phyloP scores from a whole-genome alignment of 2,113 vertebrate genomes.

The Cyphomyrus discorhynchus region DNA sequence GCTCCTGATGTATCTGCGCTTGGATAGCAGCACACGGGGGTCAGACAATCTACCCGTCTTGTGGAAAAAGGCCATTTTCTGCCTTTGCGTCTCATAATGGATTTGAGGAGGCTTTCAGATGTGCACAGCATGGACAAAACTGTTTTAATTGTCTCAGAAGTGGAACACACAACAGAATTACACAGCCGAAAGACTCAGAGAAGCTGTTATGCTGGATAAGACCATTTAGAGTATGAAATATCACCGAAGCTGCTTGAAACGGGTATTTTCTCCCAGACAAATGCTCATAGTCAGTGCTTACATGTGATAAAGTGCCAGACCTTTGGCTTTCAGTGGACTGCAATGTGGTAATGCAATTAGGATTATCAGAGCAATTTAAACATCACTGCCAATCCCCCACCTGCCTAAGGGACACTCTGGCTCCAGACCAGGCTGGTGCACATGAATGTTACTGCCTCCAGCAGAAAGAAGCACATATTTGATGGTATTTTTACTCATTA shows the following conservation, averaged over 20 bases:
- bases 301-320: background rate
- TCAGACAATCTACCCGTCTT: background rate
- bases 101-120: conserved; percentile 1
- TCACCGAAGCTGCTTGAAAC: background rate
- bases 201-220: background rate
- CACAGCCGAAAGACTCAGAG: background rate
- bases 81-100: background rate
- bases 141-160: background rate
- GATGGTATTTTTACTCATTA: background rate
- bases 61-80: background rate
- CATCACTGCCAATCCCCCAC: background rate
- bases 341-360: background rate
- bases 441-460: background rate
- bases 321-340: background rate
- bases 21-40: background rate
- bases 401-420: background rate
- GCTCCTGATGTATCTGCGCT: background rate
- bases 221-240: conserved; percentile 5
- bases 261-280: background rate
- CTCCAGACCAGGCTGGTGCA: background rate
- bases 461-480: background rate
- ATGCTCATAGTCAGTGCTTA: background rate
- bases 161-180: background rate
- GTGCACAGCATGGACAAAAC: background rate
- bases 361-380: conserved; percentile 10